Conservation (phyloP, 2,888 invertebrate genomes). For the Xylophagus ater region DNA sequence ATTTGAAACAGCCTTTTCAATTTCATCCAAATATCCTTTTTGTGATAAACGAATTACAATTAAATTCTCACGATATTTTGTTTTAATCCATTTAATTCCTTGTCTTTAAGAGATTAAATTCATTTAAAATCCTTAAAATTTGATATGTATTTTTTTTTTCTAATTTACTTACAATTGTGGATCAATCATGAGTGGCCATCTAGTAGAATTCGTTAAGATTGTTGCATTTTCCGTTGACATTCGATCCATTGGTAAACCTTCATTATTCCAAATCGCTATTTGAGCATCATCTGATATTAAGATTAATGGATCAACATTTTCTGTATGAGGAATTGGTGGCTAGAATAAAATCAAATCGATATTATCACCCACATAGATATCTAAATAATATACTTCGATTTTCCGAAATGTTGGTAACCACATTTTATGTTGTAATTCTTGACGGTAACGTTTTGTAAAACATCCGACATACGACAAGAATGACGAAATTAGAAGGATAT, state of each 20-base stretch:
- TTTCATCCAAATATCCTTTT: constrained; percentile 71
- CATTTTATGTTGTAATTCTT: constrained; percentile 63
- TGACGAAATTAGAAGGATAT: constrained; percentile 78
- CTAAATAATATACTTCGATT: constrained; percentile 43
- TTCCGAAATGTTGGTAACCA: constrained; percentile 73
- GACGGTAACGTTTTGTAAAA: constrained; percentile 76
- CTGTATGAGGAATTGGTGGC: constrained; percentile 70
- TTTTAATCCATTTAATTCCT: constrained; percentile 93
- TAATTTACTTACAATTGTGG: constrained; percentile 57
- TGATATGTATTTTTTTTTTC: neutral
- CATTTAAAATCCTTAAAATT: neutral
- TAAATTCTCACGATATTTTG: constrained; percentile 60
- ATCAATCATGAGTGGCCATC: constrained; percentile 95
- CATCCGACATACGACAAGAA: constrained; percentile 94
- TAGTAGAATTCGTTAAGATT: constrained; percentile 76
- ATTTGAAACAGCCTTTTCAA: constrained; percentile 61
- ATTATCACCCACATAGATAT: neutral
- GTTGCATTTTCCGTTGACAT: constrained; percentile 96
- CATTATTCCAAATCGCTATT: constrained; percentile 90
- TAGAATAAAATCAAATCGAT: constrained; percentile 23
- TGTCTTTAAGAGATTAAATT: constrained; percentile 42
- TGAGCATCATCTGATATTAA: constrained; percentile 86
- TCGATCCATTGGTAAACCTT: constrained; percentile 81
- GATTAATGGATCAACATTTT: constrained; percentile 65
- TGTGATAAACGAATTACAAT: constrained; percentile 67